Conservation (phyloP, 2,888 invertebrate genomes). For the Erebia palarica region DNA sequence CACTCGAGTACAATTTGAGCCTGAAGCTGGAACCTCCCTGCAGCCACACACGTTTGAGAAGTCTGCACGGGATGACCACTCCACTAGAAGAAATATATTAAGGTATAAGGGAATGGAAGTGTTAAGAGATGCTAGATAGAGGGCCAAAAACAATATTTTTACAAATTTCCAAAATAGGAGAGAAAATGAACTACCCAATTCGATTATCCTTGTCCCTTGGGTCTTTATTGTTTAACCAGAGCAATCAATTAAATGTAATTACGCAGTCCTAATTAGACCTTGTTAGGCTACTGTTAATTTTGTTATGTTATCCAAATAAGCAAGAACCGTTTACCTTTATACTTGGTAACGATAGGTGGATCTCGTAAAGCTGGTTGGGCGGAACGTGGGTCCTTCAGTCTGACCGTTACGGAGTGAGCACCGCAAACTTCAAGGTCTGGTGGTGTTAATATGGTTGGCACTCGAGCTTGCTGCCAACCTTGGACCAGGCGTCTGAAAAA, state of each 20-base stretch:
- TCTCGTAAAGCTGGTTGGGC: slow-evolving; percentile 88
- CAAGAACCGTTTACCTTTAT: slow-evolving; percentile 86
- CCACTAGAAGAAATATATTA: slow-evolving; percentile 83
- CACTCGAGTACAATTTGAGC: slow-evolving; percentile 73
- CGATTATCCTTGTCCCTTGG: background rate
- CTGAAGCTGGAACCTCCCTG: slow-evolving; percentile 83
- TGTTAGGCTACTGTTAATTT: background rate
- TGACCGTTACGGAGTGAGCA: slow-evolving; percentile 84
- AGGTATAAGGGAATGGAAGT: too few species aligned
- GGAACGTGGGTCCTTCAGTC: slow-evolving; percentile 84
- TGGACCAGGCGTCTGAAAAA: slow-evolving; percentile 78
- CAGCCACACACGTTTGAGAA: slow-evolving; percentile 92
- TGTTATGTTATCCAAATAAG: background rate
- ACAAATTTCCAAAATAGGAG: background rate
- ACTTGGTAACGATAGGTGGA: slow-evolving; percentile 93
- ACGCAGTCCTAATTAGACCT: background rate
- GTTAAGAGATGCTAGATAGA: background rate
- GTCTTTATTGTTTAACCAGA: background rate
- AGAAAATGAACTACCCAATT: background rate
- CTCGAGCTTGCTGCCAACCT: slow-evolving; percentile 93
- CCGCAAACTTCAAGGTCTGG: slow-evolving; percentile 91
- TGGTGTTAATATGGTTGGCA: slow-evolving; percentile 91
- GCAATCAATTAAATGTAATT: slow-evolving; percentile 9
- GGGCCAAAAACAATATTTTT: background rate
- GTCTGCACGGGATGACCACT: slow-evolving; percentile 95